A percentile compares a stretch with the other conserved stretches of the same genome.
Conservation (phyloP, 2,113 vertebrate species). For the Miniopterus natalensis region DNA sequence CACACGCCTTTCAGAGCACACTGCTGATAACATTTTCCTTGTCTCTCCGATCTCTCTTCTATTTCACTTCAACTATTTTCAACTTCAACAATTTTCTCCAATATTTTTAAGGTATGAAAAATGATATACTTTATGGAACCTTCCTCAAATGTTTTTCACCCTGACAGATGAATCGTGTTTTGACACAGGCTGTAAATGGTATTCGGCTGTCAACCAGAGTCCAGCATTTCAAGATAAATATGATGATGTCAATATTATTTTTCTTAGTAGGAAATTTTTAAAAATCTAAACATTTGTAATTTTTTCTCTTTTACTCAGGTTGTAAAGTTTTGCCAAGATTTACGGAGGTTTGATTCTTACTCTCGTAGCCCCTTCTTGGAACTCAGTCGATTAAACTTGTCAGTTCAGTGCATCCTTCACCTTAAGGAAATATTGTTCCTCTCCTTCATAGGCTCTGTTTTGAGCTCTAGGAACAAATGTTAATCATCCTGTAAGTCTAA, state of each 20-base stretch:
- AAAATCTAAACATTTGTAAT: background rate
- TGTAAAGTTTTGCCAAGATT: background rate
- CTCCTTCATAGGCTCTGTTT: background rate
- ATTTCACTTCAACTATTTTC: background rate
- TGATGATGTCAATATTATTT: background rate
- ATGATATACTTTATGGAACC: background rate
- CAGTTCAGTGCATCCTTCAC: background rate
- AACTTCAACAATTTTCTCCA: background rate
- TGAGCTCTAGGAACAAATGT: background rate
- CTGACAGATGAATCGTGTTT: background rate
- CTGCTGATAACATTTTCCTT: background rate
- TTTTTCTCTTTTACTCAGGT: background rate
- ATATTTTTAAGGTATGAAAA: background rate
- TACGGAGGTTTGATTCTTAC: background rate
- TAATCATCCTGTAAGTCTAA: accelerated
- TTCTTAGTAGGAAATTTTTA: background rate
- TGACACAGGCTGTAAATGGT: background rate
- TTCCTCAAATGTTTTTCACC: background rate
- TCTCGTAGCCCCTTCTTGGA: background rate
- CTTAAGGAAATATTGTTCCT: background rate
- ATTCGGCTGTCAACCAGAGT: background rate
- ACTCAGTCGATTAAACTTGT: background rate
- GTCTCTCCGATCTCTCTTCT: background rate
- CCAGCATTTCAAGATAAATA: background rate
- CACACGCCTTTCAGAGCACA: background rate